phyloP scores from a whole-genome alignment of 2,797 vertebrate species.

The Chiloscyllium punctatum region DNA sequence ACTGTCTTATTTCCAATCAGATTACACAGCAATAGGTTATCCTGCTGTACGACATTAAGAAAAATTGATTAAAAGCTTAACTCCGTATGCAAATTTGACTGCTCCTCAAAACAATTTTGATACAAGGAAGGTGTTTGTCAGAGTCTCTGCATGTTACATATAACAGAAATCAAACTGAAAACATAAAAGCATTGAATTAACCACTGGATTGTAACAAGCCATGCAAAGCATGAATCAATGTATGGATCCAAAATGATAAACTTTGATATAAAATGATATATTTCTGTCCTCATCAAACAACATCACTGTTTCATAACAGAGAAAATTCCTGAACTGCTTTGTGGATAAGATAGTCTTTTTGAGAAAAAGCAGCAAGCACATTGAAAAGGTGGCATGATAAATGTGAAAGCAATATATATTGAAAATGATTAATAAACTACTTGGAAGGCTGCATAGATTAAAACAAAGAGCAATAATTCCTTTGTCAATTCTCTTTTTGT shows the following conservation, averaged over 20 bases:
- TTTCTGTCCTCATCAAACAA: background rate
- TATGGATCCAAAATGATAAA: background rate
- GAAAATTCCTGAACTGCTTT: background rate
- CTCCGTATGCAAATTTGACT: background rate
- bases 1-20: background rate
- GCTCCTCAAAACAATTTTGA: background rate
- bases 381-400: background rate
- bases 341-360: background rate
- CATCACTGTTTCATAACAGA: background rate
- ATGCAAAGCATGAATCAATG: background rate
- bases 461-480: background rate
- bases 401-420: background rate
- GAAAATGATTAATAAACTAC: background rate
- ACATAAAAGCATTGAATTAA: background rate
- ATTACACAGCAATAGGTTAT: background rate
- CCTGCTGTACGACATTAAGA: background rate
- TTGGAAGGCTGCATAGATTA: background rate
- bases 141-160: background rate
- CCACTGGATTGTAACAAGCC: background rate
- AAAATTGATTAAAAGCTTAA: conserved; percentile 7
- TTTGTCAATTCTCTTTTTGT: background rate
- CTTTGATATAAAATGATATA: no score
- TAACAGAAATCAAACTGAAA: background rate
- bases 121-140: background rate
- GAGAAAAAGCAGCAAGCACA: background rate